Evolutionary conservation across 2,113 vertebrate genomes (phyloP).

Genomic region (Loxodonta africana): DNA sequence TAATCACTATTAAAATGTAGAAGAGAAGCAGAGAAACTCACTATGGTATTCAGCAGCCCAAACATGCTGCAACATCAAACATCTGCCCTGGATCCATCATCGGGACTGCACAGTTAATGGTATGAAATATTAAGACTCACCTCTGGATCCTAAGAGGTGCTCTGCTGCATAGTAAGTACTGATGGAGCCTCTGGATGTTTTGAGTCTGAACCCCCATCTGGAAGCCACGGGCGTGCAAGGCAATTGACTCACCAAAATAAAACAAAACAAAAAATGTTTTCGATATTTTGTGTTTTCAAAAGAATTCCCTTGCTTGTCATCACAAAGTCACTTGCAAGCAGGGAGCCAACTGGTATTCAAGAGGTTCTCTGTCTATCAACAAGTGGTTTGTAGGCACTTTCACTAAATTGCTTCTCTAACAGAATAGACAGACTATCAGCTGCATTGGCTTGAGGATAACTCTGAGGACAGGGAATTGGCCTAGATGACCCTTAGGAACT

Average conservation of each 20-base stretch:
- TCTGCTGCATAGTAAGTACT: slow-evolving; percentile 52
- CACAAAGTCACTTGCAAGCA: slow-evolving; percentile 80
- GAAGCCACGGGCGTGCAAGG: slow-evolving; percentile 42
- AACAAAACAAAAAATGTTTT: slow-evolving; percentile 1
- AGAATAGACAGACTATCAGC: slow-evolving; percentile 41
- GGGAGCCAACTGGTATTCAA: slow-evolving; percentile 73
- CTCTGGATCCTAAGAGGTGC: neutral
- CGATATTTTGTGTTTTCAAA: slow-evolving; percentile 76
- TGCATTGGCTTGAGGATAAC: slow-evolving; percentile 18
- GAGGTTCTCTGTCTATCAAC: slow-evolving; percentile 46
- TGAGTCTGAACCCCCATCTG: slow-evolving; percentile 48
- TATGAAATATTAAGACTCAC: slow-evolving; percentile 81
- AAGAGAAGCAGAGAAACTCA: neutral
- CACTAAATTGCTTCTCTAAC: slow-evolving; percentile 48
- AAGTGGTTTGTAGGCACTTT: slow-evolving; percentile 56
- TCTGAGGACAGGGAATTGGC: neutral
- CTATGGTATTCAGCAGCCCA: neutral
- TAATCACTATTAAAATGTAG: slow-evolving; percentile 1
- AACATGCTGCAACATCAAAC: neutral
- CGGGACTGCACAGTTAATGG: slow-evolving; percentile 54
- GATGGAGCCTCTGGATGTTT: slow-evolving; percentile 52
- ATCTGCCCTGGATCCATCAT: slow-evolving; percentile 69
- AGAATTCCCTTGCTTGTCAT: slow-evolving; percentile 82
- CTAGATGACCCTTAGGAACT: neutral
- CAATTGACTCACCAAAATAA: slow-evolving; percentile 50